A percentile compares a stretch with the other conserved stretches of the same genome.
Conservation (phyloP, 2,888 invertebrate species). For the Dolichopus griseipennis region DNA sequence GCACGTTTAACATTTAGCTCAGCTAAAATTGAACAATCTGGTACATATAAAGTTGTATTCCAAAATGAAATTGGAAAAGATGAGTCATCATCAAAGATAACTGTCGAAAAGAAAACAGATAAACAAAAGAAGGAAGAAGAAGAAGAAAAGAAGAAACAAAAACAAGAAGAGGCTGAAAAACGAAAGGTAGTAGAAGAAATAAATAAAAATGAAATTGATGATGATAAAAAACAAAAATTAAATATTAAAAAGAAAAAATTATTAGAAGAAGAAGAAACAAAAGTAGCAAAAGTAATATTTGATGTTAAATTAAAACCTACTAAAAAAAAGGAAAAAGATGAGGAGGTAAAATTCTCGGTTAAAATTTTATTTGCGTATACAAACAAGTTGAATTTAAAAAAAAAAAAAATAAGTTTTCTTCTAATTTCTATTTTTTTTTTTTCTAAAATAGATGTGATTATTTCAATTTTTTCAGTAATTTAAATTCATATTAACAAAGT, state of each 20-base stretch:
- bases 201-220: constrained; percentile 16
- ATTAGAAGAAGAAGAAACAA: constrained; percentile 43
- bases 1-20: constrained; percentile 69
- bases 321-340: constrained; percentile 22
- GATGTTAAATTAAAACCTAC: constrained; percentile 43
- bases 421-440: constrained; percentile 11
- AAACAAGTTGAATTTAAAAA: too few species aligned
- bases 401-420: constrained; percentile 11
- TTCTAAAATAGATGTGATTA: constrained; percentile 11
- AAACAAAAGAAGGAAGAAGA: constrained; percentile 50
- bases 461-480: constrained; percentile 11
- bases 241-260: constrained; percentile 37
- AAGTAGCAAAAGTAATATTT: constrained; percentile 44
- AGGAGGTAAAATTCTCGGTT: constrained; percentile 29
- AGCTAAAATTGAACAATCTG: constrained; percentile 67
- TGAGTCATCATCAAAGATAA: constrained; percentile 76
- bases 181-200: constrained; percentile 42
- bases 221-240: constrained; percentile 13
- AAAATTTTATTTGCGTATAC: constrained; percentile 12
- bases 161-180: constrained; percentile 44
- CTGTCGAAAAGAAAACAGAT: constrained; percentile 54
- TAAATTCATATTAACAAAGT: constrained; percentile 9
- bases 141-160: constrained; percentile 43
- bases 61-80: constrained; percentile 87
- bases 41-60: constrained; percentile 76